Conservation (phyloP, 2,888 invertebrate species). For the Parthenolecanium corni region DNA sequence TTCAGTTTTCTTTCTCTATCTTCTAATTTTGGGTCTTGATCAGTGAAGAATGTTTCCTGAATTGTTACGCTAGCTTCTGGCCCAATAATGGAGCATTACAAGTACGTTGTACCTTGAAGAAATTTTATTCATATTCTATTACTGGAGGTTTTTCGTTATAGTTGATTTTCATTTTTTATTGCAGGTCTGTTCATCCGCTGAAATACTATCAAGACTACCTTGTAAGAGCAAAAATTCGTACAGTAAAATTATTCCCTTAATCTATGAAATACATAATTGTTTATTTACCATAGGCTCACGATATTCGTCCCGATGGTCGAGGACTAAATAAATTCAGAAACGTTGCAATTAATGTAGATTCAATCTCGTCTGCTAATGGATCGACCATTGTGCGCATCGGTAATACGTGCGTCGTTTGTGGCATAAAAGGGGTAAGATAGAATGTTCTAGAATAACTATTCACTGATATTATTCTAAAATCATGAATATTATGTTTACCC, state of each 20-base stretch:
- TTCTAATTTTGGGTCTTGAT: too few species aligned
- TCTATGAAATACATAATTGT: not conserved
- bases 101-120: too few species aligned
- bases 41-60: too few species aligned
- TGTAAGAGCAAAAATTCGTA: slow-evolving; percentile 35
- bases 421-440: slow-evolving; percentile 74
- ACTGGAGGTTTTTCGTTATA: slow-evolving; percentile 15
- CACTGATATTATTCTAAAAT: too few species aligned
- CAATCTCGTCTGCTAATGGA: slow-evolving; percentile 56
- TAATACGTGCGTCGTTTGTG: slow-evolving; percentile 70
- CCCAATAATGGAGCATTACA: too few species aligned
- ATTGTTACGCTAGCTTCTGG: too few species aligned
- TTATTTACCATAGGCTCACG: slow-evolving; percentile 42
- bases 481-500: too few species aligned
- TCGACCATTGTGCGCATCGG: slow-evolving; percentile 69
- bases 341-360: slow-evolving; percentile 50
- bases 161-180: slow-evolving; percentile 34
- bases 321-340: slow-evolving; percentile 58
- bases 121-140: slow-evolving; percentile 3
- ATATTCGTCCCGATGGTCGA: slow-evolving; percentile 66
- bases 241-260: not conserved
- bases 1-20: too few species aligned
- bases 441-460: too few species aligned
- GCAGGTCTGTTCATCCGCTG: slow-evolving; percentile 59
- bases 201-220: slow-evolving; percentile 66